Evolutionary conservation across 2,888 invertebrate species (phyloP).

Genomic region (Parasteatoda lunata): DNA sequence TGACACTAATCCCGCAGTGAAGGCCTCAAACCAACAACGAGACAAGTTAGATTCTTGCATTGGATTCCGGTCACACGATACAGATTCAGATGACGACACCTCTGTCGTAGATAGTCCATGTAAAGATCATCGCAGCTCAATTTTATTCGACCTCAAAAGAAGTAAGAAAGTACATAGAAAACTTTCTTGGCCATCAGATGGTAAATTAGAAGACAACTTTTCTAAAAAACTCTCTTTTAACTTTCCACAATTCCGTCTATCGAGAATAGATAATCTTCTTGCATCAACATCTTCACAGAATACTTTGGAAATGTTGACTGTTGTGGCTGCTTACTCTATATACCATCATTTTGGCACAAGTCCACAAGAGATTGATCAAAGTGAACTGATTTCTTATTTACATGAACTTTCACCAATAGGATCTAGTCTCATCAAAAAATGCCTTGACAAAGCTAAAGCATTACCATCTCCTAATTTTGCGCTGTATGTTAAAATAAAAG

Average conservation of each 20-base stretch:
- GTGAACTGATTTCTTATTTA: not conserved
- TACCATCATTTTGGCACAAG: not conserved
- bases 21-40: too few species aligned
- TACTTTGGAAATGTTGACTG: not conserved
- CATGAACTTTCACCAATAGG: conserved; percentile 16
- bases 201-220: not conserved
- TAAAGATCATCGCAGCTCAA: too few species aligned
- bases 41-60: too few species aligned
- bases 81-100: too few species aligned
- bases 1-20: too few species aligned
- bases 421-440: not conserved
- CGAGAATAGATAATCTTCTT: not conserved
- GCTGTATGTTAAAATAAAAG: conserved; percentile 13
- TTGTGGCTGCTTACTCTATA: not conserved
- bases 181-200: not conserved
- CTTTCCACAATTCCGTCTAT: not conserved
- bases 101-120: too few species aligned
- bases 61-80: too few species aligned
- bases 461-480: conserved; percentile 12
- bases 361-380: not conserved
- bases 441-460: not conserved
- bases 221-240: not conserved
- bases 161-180: not conserved
- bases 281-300: not conserved
- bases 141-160: not conserved